phyloP scores from a whole-genome alignment of 1,140 invertebrate species.

The Pachypeltis micranthus region DNA sequence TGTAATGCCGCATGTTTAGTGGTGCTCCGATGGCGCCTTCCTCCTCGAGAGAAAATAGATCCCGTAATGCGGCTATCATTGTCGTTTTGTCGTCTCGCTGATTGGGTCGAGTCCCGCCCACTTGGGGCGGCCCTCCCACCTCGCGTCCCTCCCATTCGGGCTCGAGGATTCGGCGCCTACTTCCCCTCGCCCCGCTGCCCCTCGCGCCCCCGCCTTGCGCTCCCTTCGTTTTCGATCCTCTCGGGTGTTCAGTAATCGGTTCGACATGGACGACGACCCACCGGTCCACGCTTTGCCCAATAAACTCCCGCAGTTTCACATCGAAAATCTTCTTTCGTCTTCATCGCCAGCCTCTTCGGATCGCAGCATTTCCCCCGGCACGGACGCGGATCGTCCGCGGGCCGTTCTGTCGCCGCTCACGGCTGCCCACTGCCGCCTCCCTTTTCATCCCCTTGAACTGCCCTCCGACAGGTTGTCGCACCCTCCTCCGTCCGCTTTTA shows the following conservation, averaged over 20 bases:
- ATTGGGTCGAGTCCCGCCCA: background rate
- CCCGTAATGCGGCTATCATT: slow-evolving; percentile 3
- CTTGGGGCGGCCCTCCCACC: background rate
- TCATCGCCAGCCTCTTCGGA: background rate
- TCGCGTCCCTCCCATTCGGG: too few species aligned
- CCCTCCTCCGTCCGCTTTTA: slow-evolving; percentile 7
- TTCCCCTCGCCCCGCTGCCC: background rate
- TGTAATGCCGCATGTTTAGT: slow-evolving; percentile 6
- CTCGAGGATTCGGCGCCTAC: background rate
- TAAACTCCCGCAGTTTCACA: background rate
- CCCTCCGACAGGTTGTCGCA: background rate
- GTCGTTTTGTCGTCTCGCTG: background rate
- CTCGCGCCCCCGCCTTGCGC: background rate
- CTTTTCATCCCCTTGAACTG: background rate
- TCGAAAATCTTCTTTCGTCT: background rate
- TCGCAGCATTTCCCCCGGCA: background rate
- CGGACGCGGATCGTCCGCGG: background rate
- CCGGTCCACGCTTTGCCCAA: background rate
- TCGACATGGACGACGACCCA: background rate
- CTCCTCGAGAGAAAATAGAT: slow-evolving; percentile 8
- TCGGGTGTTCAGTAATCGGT: background rate
- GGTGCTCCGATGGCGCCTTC: slow-evolving; percentile 3
- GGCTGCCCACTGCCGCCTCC: background rate
- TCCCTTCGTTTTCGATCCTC: too few species aligned
- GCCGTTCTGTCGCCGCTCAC: background rate